Base-by-base conservation (phyloP, 2,113 vertebrate genomes). In the Globicephala melas region DNA sequence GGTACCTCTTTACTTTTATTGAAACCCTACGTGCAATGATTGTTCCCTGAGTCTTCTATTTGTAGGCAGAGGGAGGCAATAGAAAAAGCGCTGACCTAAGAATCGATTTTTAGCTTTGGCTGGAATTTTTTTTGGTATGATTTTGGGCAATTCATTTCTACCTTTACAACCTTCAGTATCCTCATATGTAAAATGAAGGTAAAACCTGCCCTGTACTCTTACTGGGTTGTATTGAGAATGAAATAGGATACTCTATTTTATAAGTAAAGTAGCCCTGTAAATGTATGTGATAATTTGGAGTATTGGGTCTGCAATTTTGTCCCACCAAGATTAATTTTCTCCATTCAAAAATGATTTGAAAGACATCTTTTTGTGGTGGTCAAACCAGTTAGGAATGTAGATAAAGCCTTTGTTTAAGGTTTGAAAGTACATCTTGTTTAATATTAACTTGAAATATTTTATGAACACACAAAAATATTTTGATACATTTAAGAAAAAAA, bases 291-390 rank as follows among this genome's bases (percentile, higher is more conserved):
- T 55, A 71, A 82, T 63, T 17, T 38, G 21, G 26, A 18, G n/a
- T 60, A 50, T 10, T 47, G 17, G 38, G 13, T 14, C 12, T 65
- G 58, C 4, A 91, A 21, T 83, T 86, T 82, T 92, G 28, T 74
- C 47, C 15, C 5, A 15, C 41, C 3, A 33, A 89, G 63, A 82
- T 76, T 80, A 50, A 50, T n/a, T 53, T 76, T 85, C 76, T 79
- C 11, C 33, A 91, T n/a, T 91, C 41, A 88, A 89, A 71, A 89
- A 89, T 44, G 4, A 70, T 85, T 76, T 86, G 67, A 89, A 95
- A 76, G 13, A 38, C 15, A 41, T 38, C 6, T 20, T 23, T 53
- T 63, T 65, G n/a, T 31, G 6, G 18, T 94, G 6, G 26, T 70
- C 26, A 89, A 95, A 84, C 23, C 21, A 63, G 2, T 36, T 89